Percentiles rank a stretch among this genome's conserved stretches.
phyloP scores from a whole-genome alignment of 35 echinoderm and acorn worm genomes.

The Anneissia japonica region DNA sequence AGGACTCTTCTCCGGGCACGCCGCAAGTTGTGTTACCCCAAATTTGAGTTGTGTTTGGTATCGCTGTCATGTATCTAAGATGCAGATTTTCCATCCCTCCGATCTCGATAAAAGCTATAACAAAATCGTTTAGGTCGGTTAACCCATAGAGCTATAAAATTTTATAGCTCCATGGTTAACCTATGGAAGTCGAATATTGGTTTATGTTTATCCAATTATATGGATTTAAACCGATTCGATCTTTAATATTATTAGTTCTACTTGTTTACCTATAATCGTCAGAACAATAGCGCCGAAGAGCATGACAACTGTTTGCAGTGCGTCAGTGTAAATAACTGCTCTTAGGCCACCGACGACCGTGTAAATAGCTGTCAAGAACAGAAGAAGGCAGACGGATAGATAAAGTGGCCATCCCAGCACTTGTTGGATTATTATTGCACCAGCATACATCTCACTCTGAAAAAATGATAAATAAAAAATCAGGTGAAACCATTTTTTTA shows the following conservation, averaged over 20 bases:
- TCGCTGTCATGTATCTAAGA: slow-evolving; percentile 61
- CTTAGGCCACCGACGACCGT: slow-evolving; percentile 90
- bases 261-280: slow-evolving; percentile 57
- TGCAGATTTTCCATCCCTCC: slow-evolving; percentile 43
- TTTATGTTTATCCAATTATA: background rate
- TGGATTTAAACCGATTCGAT: background rate
- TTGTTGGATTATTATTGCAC: slow-evolving; percentile 81
- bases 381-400: slow-evolving; percentile 52
- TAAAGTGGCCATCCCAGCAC: slow-evolving; percentile 79
- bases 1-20: slow-evolving; percentile 53
- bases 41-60: slow-evolving; percentile 54
- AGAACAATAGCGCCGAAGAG: slow-evolving; percentile 65
- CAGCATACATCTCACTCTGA: slow-evolving; percentile 92
- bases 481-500: background rate
- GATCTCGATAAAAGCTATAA: slow-evolving; percentile 38
- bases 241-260: background rate
- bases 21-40: slow-evolving; percentile 60
- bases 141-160: background rate
- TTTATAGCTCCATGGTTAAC: background rate
- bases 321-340: slow-evolving; percentile 93
- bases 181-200: background rate
- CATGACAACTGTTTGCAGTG: slow-evolving; percentile 83
- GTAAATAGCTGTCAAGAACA: slow-evolving; percentile 61
- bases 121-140: background rate
- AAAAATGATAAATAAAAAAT: background rate